phyloP scores from a whole-genome alignment of 2,797 vertebrate species.

The Notamacropus eugenii region DNA sequence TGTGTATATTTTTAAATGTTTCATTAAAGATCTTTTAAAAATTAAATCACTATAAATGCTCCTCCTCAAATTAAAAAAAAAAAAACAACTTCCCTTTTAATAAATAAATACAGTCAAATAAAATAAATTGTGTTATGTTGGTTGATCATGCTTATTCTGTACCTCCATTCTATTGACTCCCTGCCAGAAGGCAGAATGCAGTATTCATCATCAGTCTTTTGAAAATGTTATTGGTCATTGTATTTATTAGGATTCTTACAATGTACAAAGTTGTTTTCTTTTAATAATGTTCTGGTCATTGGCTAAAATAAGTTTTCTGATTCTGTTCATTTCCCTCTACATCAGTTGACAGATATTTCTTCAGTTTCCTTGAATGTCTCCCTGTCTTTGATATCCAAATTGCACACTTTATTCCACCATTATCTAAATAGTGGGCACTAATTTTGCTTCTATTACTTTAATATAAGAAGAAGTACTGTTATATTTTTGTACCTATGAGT shows the following conservation, averaged over 20 bases:
- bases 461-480: neutral
- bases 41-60: neutral
- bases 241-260: neutral
- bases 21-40: neutral
- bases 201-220: neutral
- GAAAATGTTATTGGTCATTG: neutral
- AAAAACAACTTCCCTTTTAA: neutral
- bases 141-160: neutral
- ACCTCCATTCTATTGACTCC: neutral
- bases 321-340: neutral
- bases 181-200: neutral
- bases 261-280: neutral
- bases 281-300: neutral
- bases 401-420: neutral
- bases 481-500: neutral
- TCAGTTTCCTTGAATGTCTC: neutral
- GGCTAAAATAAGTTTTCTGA: neutral
- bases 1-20: neutral
- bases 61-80: neutral
- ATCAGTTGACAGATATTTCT: neutral
- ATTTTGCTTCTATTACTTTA: neutral
- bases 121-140: neutral
- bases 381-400: neutral
- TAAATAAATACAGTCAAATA: neutral
- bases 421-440: neutral